These are phyloP conservation scores for Gibbula magus DNA, from an alignment of 2,888 invertebrate genomes.

Conservation along the genomic window DNA sequence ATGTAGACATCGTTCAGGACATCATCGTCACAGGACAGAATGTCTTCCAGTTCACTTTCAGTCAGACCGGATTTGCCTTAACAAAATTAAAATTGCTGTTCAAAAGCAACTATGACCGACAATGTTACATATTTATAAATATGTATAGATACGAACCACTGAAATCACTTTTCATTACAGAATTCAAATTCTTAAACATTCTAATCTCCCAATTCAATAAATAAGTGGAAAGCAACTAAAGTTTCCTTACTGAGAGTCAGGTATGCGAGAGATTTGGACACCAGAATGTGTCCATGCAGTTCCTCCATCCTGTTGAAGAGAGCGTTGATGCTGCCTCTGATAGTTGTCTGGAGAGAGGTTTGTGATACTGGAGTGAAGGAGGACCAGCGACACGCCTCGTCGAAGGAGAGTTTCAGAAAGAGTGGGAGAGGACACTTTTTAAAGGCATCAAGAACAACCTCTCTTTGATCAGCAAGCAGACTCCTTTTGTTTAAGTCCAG, in stretches of 20 bases:
- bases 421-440: constrained; percentile 50
- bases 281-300: constrained; percentile 52
- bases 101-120: no score
- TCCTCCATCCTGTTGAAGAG: constrained; percentile 51
- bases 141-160: no score
- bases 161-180: no score
- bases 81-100: no score
- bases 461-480: constrained; percentile 43
- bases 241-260: constrained; percentile 45
- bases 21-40: no score
- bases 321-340: constrained; percentile 42
- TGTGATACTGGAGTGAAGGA: constrained; percentile 43
- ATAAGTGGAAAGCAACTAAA: not conserved
- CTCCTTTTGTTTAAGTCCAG: constrained; percentile 37
- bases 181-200: no score
- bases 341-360: constrained; percentile 41
- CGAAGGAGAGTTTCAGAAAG: constrained; percentile 56
- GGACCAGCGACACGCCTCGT: constrained; percentile 54
- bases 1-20: no score
- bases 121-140: no score
- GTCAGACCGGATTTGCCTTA: no score
- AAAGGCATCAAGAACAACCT: constrained; percentile 37
- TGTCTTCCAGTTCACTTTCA: no score
- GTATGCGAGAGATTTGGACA: constrained; percentile 56
- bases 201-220: not conserved